Conservation (phyloP, 2,113 vertebrate genomes). For the Syngnathus scovelli region DNA sequence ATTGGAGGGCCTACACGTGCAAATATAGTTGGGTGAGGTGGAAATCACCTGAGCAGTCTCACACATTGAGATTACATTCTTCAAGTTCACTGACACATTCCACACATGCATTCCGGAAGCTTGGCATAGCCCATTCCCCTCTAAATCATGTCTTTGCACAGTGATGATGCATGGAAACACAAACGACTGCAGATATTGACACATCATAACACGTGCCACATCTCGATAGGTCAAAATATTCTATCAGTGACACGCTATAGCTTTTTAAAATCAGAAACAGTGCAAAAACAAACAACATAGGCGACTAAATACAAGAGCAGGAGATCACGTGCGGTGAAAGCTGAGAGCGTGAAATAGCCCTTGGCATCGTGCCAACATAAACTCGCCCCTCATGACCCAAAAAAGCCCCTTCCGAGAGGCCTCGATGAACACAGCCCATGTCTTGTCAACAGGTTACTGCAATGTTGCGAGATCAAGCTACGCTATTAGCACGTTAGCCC, state of each 20-base stretch:
- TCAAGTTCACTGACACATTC: constrained; percentile 29
- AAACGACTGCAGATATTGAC: neutral
- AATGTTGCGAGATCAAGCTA: constrained; percentile 20
- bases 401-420: constrained; percentile 6
- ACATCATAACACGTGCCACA: neutral
- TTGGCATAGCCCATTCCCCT: constrained; percentile 12
- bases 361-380: neutral
- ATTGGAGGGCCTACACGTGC: neutral
- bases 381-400: neutral
- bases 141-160: neutral
- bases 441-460: constrained; percentile 13
- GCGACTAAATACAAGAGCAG: neutral
- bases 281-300: neutral
- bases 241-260: neutral
- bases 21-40: neutral
- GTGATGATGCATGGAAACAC: neutral
- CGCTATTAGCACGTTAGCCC: constrained; percentile 16
- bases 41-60: neutral
- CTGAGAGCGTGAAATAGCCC: neutral
- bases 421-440: constrained; percentile 12
- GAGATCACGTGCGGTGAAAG: constrained; percentile 3
- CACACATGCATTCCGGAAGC: constrained; percentile 28
- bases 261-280: neutral
- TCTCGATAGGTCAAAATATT: neutral
- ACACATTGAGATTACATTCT: constrained; percentile 15